A percentile compares a stretch with the other conserved stretches of the same genome.
Evolutionary conservation across 2,797 vertebrate genomes (phyloP).

Genomic region (Helarctos malayanus): DNA sequence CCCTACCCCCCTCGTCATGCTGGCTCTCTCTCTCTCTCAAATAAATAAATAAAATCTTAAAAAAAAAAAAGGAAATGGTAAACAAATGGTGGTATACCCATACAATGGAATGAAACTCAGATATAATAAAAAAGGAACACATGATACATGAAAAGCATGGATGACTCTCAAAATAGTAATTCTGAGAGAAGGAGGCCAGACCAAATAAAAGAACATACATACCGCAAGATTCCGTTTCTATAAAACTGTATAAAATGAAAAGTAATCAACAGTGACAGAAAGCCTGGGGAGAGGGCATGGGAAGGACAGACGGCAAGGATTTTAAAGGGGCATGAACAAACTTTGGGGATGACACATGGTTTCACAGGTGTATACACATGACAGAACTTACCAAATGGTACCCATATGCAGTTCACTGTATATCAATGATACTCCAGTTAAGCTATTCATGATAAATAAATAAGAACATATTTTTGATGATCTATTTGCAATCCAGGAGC

Average conservation of each 20-base stretch:
- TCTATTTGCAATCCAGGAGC: slow-evolving; percentile 24
- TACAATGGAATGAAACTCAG: neutral
- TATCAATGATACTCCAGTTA: neutral
- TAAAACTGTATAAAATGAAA: slow-evolving; percentile 29
- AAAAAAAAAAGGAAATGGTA: neutral
- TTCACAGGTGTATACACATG: neutral
- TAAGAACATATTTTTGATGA: neutral
- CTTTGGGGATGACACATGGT: neutral
- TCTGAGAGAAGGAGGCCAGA: neutral
- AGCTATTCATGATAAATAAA: neutral
- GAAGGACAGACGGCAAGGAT: neutral
- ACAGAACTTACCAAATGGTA: neutral
- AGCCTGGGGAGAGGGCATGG: neutral
- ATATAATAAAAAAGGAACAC: neutral
- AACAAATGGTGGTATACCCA: neutral
- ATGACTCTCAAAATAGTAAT: neutral
- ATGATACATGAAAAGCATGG: neutral
- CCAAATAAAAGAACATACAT: no score
- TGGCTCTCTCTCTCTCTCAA: no score
- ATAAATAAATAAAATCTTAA: no score
- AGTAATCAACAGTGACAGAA: neutral
- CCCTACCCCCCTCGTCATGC: no score
- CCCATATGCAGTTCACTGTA: neutral
- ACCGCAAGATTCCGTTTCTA: neutral
- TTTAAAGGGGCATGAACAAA: neutral